Base-by-base conservation (phyloP, 1,140 invertebrate species). In the Propsilocerus akamusi region DNA sequence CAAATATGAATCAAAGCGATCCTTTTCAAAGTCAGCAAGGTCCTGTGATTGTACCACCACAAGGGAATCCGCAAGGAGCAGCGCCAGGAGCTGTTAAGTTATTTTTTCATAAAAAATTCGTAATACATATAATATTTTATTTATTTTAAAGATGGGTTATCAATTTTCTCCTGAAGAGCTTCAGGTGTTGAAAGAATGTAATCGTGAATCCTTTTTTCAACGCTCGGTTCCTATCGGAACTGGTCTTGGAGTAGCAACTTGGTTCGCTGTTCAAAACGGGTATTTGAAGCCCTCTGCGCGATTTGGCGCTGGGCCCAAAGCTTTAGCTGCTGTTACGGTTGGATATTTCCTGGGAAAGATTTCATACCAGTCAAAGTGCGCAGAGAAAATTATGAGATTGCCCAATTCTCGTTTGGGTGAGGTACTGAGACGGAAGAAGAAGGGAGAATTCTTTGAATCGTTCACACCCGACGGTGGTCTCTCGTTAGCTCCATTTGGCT, bases 311-410 rank as follows among this genome's bases (percentile, higher is more conserved):
- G 64, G 69, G 28, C 80, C 80, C 5, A 83, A 83, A 66, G 72
- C 81, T 14, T 60, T 72, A 1, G 59, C 74, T 41, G 76, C 76
- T 14, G 73, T 73, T 20, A 60, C 80, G 7, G 41, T 80, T n/a
- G 82, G 81, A 6, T 86, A 83, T 64, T 75, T 86, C 56, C 37
- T 81, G 2, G 83, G 83, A 4, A 84, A 84, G 66, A 66, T 84
- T 32, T 84, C 81, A 2, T 86, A 86, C 56, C 79, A 82, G 60
- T 59, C 65, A 32, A 74, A 71, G 52, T 85, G 81, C 61, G 75
- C 77, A 4, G 80, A 85, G 52, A 85, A 83, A 62, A 64, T 86
- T 2, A 81, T 86, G 77, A 68, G 72, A 8, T 60, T 85, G 23
- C 81, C 81, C 5, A 61, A 65, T 26, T 65, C 63, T 7, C 54